Evolutionary conservation across 2,113 vertebrate species (phyloP), one percentile per base, ranked within the genome.

Genomic region (Jaculus jaculus): DNA sequence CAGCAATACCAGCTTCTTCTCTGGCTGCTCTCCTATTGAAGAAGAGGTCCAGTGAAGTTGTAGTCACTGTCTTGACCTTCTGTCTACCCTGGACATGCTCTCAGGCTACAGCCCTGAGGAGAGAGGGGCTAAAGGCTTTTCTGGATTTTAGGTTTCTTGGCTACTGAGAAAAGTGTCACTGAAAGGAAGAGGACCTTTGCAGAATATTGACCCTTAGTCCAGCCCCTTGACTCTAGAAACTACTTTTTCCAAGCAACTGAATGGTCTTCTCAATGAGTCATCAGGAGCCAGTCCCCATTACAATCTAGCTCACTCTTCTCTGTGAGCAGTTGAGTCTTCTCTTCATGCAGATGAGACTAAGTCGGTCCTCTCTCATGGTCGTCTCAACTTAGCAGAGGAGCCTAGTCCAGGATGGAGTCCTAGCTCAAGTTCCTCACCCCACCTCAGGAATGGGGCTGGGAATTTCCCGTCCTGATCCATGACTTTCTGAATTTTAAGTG

Each of bases 1-100:
- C 86, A 98, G 89, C 3, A 99, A 97, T 69, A 98, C 98, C 34
- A 98, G 92, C 91, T 98, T 99, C 95, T 99, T 99, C 96, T 99
- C 99, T 0, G 99, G 98, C 7, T 99, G 98, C 86, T 99, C 99
- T 2, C 99, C 99, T 0, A 98, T 99, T 54, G 98, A 98, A 81
- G 99, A 99, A 95, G 98, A 99, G 66, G 23, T 0, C 3, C 24
- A 84, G 77, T 96, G 63, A 96, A 69, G 12, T 54, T 73, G 39
- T 18, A 75, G 47, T 68, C 26, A 7, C 18, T 66, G 3, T 20
- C 63, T 95, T 23, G 12, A n/a, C 8, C 65, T 30, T 24, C 7
- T 12, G 0, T 89, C 30, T 21, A 1, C 74, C 93, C 77, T 89
- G 72, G 72, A 72, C 42, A 80, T 23, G 7, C n/a, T 65, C 58